Evolutionary conservation across 2,113 vertebrate species (phyloP), one percentile per base, ranked within the genome.

Genomic region (Pantherophis guttatus): DNA sequence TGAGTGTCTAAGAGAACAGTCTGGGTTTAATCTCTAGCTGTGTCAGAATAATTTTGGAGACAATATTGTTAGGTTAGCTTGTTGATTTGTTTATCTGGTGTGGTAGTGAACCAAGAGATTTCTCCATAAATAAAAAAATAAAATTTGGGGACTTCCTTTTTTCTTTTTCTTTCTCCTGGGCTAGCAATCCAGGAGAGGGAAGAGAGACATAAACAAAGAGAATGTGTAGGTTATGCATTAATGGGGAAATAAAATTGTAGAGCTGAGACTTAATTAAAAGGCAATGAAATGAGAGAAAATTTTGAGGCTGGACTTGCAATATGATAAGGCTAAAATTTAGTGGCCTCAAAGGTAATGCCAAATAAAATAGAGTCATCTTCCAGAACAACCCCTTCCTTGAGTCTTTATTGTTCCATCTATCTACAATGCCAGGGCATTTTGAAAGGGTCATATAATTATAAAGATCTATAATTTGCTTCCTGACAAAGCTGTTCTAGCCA

Each of bases 401-500:
- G 55, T 53, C 29, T 52, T 90, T 52, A 90, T 93, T 89, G 57
- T 15, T 7, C 17, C 70, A 58, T 89, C 26, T 44, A 59, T 90
- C 92, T 26, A 48, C 0, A 3, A 0, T 87, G n/a, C 9, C 62
- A 90, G 91, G 75, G 13, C 11, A 92, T 59, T 85, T 48, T 89
- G 15, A 23, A 44, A 86, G 62, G 52, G 10, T 93, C n/a, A 93
- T 94, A 90, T 96, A 94, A 95, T 93, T 59, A 91, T 90, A 95
- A 81, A 93, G 70, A 91, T 50, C 93, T 50, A 87, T 92, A 33
- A 93, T 95, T 95, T 95, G 93, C 94, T 96, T 92, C 95, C 91
- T 87, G 90, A 89, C 17, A 93, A 88, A 39, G 86, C 88, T 65
- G 48, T 81, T 65, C 91, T n/a, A 65, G 94, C 95, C 94, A 92